Percentiles rank a stretch among this genome's conserved stretches.
phyloP scores from a whole-genome alignment of 2,797 vertebrate genomes.

The Xenops minutus region DNA sequence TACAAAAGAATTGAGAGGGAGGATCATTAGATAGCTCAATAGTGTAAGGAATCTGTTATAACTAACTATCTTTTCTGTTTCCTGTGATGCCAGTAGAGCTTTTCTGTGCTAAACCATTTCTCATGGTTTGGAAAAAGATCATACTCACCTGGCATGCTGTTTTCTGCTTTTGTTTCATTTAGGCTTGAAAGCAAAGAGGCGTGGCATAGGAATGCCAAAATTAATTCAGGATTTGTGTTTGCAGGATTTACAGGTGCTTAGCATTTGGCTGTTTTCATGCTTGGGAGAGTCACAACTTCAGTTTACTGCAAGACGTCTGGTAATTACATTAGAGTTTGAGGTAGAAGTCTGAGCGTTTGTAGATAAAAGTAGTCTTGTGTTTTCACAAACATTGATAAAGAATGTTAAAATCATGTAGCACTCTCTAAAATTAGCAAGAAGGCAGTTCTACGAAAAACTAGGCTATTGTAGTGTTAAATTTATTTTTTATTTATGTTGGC shows the following conservation, averaged over 20 bases:
- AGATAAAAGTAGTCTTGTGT: neutral
- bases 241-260: conserved; percentile 26
- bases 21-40: neutral
- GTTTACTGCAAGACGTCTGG: neutral
- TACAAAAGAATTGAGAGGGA: neutral
- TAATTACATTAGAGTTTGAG: conserved; percentile 6
- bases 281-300: conserved; percentile 14
- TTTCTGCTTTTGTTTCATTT: neutral
- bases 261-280: conserved; percentile 21
- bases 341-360: neutral
- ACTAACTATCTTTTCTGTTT: neutral
- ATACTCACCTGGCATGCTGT: rapidly evolving
- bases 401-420: rapidly evolving
- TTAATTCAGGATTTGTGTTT: neutral
- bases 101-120: neutral
- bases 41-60: neutral
- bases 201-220: neutral
- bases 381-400: neutral
- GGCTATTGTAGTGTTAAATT: neutral
- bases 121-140: neutral
- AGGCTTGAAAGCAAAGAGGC: neutral
- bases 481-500: neutral
- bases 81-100: neutral
- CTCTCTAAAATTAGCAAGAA: neutral
- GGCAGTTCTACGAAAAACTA: neutral